Evolutionary conservation across 2,113 vertebrate genomes (phyloP), one percentile per base, ranked within the genome.

Genomic region (Trogon surrucura): DNA sequence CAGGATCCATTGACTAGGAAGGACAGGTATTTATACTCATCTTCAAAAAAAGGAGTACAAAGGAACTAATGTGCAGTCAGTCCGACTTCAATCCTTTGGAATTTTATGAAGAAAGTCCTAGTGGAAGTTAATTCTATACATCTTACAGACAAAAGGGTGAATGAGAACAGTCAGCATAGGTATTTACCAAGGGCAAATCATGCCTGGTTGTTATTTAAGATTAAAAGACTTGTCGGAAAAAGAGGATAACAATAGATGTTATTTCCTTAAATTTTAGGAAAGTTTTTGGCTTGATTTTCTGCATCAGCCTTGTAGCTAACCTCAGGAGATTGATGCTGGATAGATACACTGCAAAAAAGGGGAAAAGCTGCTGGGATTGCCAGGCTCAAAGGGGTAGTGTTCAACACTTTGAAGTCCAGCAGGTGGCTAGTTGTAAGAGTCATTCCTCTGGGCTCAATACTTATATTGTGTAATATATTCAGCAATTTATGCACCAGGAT

Each of bases 341-440:
- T 14, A 12, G 10, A 27, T 36, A 22, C 16, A 25, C 4, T 67
- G 11, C 13, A 77, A 83, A 65, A 3, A 15, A 2, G 17, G 8
- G 13, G 16, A 64, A 58, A 15, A 54, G 13, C 5, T 80, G 36
- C 6, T 7, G 72, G n/a, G 19, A 72, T 17, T 48, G 6, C 6
- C 54, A 67, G 15, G 60, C 18, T 34, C 32, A n/a, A 64, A 89
- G 41, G 77, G 3, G 15, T 32, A 54, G 5, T 8, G 29, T 34
- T 34, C 20, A 65, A 60, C 5, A 23, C 5, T 50, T 57, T 16
- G 54, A 65, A 64, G 16, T n/a, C 17, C 38, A 77, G 20, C 6
- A 77, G 41, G 36, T 0, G 1, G 18, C 5, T 45, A 41, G 21
- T 41, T 54, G 29, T 19, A 9, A 67, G 13, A 4, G 8, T 2